Evolutionary conservation across 1,140 invertebrate genomes (phyloP).

Genomic region (Brachystomella parvula): DNA sequence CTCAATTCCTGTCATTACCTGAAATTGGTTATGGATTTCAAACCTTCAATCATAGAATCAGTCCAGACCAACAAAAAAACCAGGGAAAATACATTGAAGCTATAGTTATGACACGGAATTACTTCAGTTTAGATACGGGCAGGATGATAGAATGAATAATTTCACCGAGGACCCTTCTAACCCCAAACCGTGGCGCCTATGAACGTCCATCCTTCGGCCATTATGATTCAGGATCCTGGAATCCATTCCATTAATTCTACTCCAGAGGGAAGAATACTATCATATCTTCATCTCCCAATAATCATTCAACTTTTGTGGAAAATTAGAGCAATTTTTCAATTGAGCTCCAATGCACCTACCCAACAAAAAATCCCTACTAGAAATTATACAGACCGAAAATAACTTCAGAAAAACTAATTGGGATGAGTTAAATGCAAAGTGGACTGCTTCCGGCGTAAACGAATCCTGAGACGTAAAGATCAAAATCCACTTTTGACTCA

Average conservation of each 20-base stretch:
- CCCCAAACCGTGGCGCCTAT: background rate
- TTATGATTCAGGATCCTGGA: background rate
- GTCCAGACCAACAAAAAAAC: conserved; percentile 2
- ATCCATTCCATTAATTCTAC: too few species aligned
- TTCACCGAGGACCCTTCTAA: background rate
- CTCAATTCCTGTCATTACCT: conserved; percentile 6
- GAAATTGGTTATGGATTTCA: background rate
- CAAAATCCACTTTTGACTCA: background rate
- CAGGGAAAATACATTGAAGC: too few species aligned
- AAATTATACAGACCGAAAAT: too few species aligned
- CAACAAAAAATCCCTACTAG: too few species aligned
- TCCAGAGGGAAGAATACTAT: background rate
- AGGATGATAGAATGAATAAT: background rate
- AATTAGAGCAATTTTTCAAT: conserved; percentile 34
- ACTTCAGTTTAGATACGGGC: too few species aligned
- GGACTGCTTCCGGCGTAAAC: too few species aligned
- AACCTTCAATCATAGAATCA: conserved; percentile 6
- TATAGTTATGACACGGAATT: too few species aligned
- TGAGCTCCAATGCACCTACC: too few species aligned
- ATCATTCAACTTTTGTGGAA: background rate
- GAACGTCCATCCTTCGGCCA: background rate
- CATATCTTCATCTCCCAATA: too few species aligned
- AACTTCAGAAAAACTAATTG: too few species aligned
- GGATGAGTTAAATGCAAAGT: too few species aligned
- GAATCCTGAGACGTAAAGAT: too few species aligned